These are phyloP conservation scores for Eupithecia exiguata DNA, from an alignment of 2,888 invertebrate genomes.

Conservation along the genomic window DNA sequence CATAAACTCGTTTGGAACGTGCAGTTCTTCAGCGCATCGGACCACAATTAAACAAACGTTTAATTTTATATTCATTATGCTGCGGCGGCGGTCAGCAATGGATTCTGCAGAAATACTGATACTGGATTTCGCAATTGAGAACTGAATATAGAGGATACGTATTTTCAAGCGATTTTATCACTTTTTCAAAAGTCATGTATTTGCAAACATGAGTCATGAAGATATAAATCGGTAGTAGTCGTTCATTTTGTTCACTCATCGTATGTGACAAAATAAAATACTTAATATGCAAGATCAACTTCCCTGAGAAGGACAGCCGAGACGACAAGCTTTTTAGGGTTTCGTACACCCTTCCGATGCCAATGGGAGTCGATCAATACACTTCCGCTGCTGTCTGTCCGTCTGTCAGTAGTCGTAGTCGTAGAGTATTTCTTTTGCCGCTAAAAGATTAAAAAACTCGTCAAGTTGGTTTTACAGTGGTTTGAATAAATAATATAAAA, in stretches of 20 bases:
- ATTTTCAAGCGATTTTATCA: background rate
- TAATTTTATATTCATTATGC: constrained; percentile 62
- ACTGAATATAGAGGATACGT: constrained; percentile 2
- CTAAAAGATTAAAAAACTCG: background rate
- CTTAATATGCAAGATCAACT: background rate
- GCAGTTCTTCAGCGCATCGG: constrained; percentile 29
- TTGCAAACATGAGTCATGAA: too few relatives aligned
- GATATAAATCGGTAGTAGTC: too few relatives aligned
- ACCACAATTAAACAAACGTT: constrained; percentile 59
- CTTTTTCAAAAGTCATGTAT: background rate
- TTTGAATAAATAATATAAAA: background rate
- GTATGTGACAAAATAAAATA: background rate
- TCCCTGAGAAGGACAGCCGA: background rate
- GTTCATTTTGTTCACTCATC: too few relatives aligned
- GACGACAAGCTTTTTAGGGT: background rate
- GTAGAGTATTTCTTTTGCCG: background rate
- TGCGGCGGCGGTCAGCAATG: constrained; percentile 42
- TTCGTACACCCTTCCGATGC: background rate
- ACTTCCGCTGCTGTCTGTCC: background rate
- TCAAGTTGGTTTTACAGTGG: background rate
- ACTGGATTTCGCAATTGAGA: constrained; percentile 15
- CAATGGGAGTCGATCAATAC: background rate
- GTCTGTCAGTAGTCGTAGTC: background rate
- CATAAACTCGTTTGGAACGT: constrained; percentile 8
- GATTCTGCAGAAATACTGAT: constrained; percentile 33